These are phyloP conservation scores for Ramphastos sulfuratus DNA, from an alignment of 2,113 vertebrate genomes.

Conservation along the genomic window DNA sequence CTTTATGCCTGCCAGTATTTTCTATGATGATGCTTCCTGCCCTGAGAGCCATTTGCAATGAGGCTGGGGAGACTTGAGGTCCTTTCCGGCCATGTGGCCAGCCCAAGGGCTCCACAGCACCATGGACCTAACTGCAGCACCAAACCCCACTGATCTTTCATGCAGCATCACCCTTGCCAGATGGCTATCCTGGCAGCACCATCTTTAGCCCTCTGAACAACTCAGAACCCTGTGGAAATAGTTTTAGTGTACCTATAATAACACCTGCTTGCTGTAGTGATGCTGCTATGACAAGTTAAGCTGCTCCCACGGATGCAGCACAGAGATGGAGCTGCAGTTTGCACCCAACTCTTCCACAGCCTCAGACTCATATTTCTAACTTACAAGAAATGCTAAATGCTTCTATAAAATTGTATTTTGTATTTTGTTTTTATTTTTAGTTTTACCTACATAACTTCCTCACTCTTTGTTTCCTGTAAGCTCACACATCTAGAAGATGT, in stretches of 20 bases:
- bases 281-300: not conserved
- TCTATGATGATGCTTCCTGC: not conserved
- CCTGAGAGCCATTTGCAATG: not conserved
- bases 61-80: not conserved
- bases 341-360: not conserved
- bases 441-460: not conserved
- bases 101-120: not conserved
- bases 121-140: not conserved
- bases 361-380: not conserved
- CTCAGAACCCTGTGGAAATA: not conserved
- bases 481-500: not conserved
- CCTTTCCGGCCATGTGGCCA: not conserved
- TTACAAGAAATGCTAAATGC: not conserved
- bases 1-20: not conserved
- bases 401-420: not conserved
- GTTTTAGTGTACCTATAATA: not conserved
- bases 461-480: not conserved
- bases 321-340: not conserved
- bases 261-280: fast-evolving
- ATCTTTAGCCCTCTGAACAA: not conserved
- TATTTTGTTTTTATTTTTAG: not conserved
- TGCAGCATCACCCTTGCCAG: not conserved
- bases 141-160: not conserved
- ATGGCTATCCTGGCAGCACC: not conserved
- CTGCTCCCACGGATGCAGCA: not conserved